A percentile compares a stretch with the other conserved stretches of the same genome.
Evolutionary conservation across 2,113 vertebrate species (phyloP).

Genomic region (Laterallus jamaicensis): DNA sequence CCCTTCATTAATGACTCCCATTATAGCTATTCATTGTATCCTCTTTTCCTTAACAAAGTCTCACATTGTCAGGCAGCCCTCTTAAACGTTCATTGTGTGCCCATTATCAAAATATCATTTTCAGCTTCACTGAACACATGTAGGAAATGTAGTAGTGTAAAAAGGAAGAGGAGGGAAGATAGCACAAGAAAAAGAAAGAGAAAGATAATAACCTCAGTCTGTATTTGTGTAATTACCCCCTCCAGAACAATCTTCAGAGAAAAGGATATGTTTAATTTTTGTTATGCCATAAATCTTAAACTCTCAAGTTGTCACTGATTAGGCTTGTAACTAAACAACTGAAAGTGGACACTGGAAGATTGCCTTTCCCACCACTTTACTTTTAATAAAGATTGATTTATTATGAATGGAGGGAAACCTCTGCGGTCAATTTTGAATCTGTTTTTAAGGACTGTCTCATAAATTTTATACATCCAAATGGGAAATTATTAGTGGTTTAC

Average conservation of each 20-base stretch:
- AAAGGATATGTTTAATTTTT: constrained; percentile 75
- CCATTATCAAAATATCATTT: constrained; percentile 84
- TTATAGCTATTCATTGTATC: constrained; percentile 78
- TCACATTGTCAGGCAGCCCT: constrained; percentile 75
- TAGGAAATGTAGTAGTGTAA: constrained; percentile 75
- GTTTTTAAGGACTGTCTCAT: constrained; percentile 38
- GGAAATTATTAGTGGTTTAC: background rate
- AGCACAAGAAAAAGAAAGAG: background rate
- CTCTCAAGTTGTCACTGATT: constrained; percentile 59
- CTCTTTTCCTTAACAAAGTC: constrained; percentile 78
- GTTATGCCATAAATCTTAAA: constrained; percentile 62
- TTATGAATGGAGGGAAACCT: background rate
- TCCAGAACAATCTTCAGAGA: constrained; percentile 63
- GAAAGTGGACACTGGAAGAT: constrained; percentile 49
- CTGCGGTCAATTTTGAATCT: constrained; percentile 6
- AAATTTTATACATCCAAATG: background rate
- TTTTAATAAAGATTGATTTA: constrained; percentile 39
- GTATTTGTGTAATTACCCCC: constrained; percentile 77
- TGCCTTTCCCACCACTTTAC: background rate
- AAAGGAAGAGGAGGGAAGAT: constrained; percentile 51
- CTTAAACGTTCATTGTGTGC: constrained; percentile 74
- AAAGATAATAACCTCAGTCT: constrained; percentile 74
- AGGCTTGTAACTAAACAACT: constrained; percentile 52
- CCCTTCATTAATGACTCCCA: constrained; percentile 74
- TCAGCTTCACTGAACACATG: constrained; percentile 78